Base-by-base conservation (phyloP, 2,797 vertebrate species). In the Phataginus tetradactyla region DNA sequence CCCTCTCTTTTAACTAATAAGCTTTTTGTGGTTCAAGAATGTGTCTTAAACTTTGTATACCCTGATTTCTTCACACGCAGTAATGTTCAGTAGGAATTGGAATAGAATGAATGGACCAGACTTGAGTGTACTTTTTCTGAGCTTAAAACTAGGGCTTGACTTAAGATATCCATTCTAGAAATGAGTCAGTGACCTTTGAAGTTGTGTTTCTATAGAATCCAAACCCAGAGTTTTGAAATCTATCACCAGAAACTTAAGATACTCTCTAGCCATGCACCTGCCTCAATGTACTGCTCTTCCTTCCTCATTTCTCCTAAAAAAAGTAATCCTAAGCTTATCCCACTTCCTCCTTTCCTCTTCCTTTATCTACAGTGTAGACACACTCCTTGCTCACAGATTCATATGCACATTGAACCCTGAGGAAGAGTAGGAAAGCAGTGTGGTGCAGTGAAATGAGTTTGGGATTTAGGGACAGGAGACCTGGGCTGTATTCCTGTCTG, bases 151-250 rank as follows among this genome's bases (percentile, higher is more conserved):
- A 71, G 61, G 34, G 83, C 11, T 51, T 53, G 66, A 63, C 91
- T 87, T 84, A 66, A 95, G 51, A 78, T 21, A 55, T 27, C n/a
- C 55, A 72, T 71, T 77, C n/a, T 49, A 77, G 20, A 85, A 94
- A 37, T 77, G 49, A 71, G 66, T 64, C 77, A 63, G 14, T 80
- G 77, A 87, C 18, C 55, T 87, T 66, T 94, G 77, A 94, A 39
- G 34, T 59, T 81, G 59, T 1, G 1, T 21, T 85, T 77, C 72
- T 78, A 15, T 72, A 59, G 39, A 86, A 91, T 21, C 53, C 39
- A 77, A 95, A 87, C 18, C 27, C 90, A 29, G 27, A 94, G 7
- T 87, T 91, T 53, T 89, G 37, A 77, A 59, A 71, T 53, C 64
- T 27, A 39, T 95, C 84, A 81, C 29, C 34, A 78, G 74, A 88